Evolutionary conservation across 2,888 invertebrate genomes (phyloP), one percentile per base, ranked within the genome.

Genomic region (Synergus japonicus): DNA sequence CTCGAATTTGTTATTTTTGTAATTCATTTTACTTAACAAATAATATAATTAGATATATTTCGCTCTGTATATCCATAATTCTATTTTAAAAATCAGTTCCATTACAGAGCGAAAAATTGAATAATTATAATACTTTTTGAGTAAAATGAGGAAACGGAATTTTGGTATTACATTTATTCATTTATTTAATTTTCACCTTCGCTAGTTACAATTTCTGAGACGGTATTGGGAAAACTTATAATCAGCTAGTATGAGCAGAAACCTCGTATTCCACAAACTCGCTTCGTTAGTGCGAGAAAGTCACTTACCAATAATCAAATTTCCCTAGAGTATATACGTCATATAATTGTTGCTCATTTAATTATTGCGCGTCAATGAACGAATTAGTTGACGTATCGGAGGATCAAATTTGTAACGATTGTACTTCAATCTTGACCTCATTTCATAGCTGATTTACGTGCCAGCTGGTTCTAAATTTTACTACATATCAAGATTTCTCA

Each of bases 291-390:
- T n/a, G 54, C 15, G 69, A 37, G 54, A 73, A 54, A 73, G 18
- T 54, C 54, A 54, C 54, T 73, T 73, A 54, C n/a, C 49, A n/a
- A 4, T 54, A 29, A 69, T 54, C 49, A n/a, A 69, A 69, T 69
- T 69, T 54, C 9, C n/a, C 37, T 4, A 15, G 9, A 73, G 49
- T 37, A n/a, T 29, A 5, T 22, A 46, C 15, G 49, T 15, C 49
- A 29, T 69, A 29, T 49, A 69, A 69, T 69, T 73, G 29, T 18
- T 29, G n/a, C 29, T 54, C 37, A 73, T 73, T 73, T 73, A 54
- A 73, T 54, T 73, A 73, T 73, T n/a, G 10, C 37, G 54, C 37
- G 18, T 49, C 41, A 54, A 46, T 54, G n/a, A 37, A 54, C 54
- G 10, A 73, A 69, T 15, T 37, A 69, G 15, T 22, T 15, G n/a